phyloP scores from a whole-genome alignment of 2,113 vertebrate species.

The Neolamprologus kungweensis region DNA sequence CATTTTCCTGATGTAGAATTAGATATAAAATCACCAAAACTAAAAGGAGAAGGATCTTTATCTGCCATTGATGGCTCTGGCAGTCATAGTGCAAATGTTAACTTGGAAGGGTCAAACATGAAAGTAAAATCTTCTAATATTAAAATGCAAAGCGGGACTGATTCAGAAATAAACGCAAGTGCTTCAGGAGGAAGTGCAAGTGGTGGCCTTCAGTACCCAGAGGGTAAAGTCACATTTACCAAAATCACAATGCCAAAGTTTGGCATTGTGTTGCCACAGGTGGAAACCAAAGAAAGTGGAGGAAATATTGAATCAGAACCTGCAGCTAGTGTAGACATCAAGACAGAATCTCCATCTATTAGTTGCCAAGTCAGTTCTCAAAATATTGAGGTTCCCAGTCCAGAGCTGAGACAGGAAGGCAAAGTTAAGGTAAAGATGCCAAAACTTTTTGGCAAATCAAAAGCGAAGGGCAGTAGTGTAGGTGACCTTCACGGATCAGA shows the following conservation, averaged over 20 bases:
- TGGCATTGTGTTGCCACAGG: constrained; percentile 68
- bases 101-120: constrained; percentile 60
- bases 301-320: constrained; percentile 43
- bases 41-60: constrained; percentile 69
- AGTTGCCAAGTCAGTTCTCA: constrained; percentile 25
- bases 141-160: constrained; percentile 57
- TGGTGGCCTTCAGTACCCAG: constrained; percentile 57
- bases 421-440: constrained; percentile 88
- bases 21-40: constrained; percentile 83
- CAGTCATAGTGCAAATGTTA: constrained; percentile 18
- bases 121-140: constrained; percentile 68
- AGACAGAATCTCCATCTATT: constrained; percentile 30
- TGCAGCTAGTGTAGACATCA: constrained; percentile 22
- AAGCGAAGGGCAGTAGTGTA: constrained; percentile 73
- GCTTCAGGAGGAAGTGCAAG: neutral
- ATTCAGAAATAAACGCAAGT: constrained; percentile 17
- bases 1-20: constrained; percentile 91
- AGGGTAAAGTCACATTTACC: constrained; percentile 66
- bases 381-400: constrained; percentile 67
- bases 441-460: constrained; percentile 85
- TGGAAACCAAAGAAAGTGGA: constrained; percentile 53
- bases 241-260: constrained; percentile 82
- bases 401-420: constrained; percentile 69
- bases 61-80: constrained; percentile 30
- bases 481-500: constrained; percentile 58